A percentile compares a stretch with the other conserved stretches of the same genome.
Conservation (phyloP, 2,113 vertebrate genomes). For the Gnathonemus longibarbis region DNA sequence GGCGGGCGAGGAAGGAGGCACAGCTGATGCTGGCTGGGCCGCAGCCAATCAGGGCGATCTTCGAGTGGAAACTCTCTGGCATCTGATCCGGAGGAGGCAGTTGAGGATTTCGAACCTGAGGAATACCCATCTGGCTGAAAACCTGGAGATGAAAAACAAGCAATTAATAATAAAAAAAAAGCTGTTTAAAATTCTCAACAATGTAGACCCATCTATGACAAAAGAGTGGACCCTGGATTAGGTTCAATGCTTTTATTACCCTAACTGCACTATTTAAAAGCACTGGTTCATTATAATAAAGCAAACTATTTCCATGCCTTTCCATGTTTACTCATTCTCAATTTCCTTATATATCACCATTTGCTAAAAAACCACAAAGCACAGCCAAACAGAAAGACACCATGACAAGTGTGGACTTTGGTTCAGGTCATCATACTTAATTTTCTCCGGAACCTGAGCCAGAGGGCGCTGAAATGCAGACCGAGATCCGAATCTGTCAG, state of each 20-base stretch:
- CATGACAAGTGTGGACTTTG: not conserved
- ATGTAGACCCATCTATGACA: not conserved
- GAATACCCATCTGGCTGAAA: slow-evolving; percentile 75
- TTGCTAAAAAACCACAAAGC: not conserved
- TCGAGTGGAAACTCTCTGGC: slow-evolving; percentile 60
- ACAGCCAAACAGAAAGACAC: not conserved
- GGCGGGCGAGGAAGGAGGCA: slow-evolving; percentile 70
- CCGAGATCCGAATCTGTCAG: not conserved
- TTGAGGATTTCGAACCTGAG: slow-evolving; percentile 65
- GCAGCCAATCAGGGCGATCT: slow-evolving; percentile 75
- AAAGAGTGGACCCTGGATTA: not conserved
- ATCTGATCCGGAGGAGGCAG: slow-evolving; percentile 57
- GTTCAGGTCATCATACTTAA: not conserved
- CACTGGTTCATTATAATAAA: not conserved
- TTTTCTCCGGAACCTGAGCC: not conserved
- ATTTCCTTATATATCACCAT: not conserved
- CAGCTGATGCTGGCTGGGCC: slow-evolving; percentile 78
- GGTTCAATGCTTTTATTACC: not conserved
- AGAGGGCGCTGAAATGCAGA: not conserved
- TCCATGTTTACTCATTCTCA: not conserved
- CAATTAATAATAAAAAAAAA: not conserved
- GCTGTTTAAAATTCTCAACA: not conserved
- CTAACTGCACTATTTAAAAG: not conserved
- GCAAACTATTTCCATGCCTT: not conserved
- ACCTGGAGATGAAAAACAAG: slow-evolving; percentile 51